Evolutionary conservation across 2,113 vertebrate species (phyloP).

Genomic region (Phaetusa simplex): DNA sequence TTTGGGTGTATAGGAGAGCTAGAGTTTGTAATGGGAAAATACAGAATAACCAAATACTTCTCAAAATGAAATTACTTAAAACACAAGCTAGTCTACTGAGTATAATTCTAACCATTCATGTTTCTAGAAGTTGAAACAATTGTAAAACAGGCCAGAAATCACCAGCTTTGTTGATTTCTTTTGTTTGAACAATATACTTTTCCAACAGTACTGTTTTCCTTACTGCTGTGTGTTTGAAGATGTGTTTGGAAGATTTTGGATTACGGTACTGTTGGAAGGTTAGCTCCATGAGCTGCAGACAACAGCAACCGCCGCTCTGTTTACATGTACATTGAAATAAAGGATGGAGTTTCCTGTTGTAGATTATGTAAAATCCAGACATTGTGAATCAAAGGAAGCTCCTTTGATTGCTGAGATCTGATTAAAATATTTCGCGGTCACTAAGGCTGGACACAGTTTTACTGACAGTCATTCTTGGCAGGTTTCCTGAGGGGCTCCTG

Average conservation of each 20-base stretch:
- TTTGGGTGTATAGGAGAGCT: neutral
- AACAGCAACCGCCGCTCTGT: neutral
- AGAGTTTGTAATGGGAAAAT: neutral
- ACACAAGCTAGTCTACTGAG: neutral
- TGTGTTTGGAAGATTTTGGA: neutral
- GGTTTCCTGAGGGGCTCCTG: neutral
- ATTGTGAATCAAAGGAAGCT: constrained; percentile 46
- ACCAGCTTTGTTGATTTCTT: neutral
- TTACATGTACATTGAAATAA: neutral
- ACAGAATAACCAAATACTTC: neutral
- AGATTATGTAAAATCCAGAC: neutral
- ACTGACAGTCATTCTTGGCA: neutral
- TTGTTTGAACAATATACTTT: neutral
- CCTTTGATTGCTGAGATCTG: neutral
- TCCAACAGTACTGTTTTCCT: neutral
- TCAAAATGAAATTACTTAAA: neutral
- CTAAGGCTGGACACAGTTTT: neutral
- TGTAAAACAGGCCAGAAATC: neutral
- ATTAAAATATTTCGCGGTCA: neutral
- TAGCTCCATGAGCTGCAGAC: neutral
- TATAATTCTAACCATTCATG: neutral
- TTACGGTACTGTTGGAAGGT: neutral
- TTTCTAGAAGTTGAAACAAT: neutral
- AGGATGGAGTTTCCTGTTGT: neutral
- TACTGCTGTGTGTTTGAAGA: neutral